Percentiles rank a stretch among this genome's conserved stretches.
phyloP scores from a whole-genome alignment of 2,113 vertebrate species.

The Aptenodytes forsteri region DNA sequence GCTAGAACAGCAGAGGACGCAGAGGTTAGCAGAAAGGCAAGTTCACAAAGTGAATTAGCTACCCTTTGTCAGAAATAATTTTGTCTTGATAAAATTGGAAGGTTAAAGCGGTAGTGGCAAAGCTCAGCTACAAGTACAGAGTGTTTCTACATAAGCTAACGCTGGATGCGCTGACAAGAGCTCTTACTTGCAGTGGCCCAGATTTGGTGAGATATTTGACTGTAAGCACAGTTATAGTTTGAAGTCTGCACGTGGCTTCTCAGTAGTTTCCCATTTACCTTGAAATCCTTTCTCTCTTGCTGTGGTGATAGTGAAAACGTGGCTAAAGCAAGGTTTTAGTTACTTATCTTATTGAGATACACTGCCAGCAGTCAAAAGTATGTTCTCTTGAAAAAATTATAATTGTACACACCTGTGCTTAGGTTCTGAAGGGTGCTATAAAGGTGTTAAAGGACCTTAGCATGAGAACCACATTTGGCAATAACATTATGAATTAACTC shows the following conservation, averaged over 20 bases:
- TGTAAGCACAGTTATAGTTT: neutral
- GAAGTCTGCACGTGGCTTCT: neutral
- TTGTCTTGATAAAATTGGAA: neutral
- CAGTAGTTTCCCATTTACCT: neutral
- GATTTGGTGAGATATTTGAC: neutral
- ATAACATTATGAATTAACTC: neutral
- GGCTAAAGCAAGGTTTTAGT: neutral
- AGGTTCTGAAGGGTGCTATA: neutral
- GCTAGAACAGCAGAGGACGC: neutral
- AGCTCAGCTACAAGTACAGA: neutral
- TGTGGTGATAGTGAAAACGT: neutral
- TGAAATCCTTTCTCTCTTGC: neutral
- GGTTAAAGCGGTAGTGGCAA: neutral
- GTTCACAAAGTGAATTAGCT: slow-evolving; percentile 3
- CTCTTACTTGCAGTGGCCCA: neutral
- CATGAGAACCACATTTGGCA: neutral
- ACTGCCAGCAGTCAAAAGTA: neutral
- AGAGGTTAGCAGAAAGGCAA: neutral
- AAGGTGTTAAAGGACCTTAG: neutral
- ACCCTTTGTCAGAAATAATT: neutral
- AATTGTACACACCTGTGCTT: neutral
- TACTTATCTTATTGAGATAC: neutral
- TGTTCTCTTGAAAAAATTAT: neutral
- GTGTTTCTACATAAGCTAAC: neutral
- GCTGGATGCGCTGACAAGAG: neutral